Conservation (phyloP, 2,888 invertebrate species). For the Stegophylla sp. region DNA sequence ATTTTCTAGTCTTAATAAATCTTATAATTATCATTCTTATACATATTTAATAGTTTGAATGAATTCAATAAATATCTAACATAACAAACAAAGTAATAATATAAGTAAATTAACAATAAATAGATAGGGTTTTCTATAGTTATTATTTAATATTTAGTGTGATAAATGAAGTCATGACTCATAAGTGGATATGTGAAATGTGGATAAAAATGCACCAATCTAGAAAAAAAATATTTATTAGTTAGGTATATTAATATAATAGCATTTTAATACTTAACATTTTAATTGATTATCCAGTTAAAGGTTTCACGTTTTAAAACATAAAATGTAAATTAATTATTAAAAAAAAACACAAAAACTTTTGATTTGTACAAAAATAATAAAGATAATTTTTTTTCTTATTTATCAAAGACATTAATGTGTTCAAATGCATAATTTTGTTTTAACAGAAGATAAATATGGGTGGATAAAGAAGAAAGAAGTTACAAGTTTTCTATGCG, state of each 20-base stretch:
- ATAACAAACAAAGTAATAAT: constrained; percentile 41
- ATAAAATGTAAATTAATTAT: not conserved
- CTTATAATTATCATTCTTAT: not conserved
- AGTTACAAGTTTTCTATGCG: too few relatives aligned
- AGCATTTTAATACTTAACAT: not conserved
- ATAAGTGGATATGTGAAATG: constrained; percentile 46
- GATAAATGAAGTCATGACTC: not conserved
- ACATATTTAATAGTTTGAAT: constrained; percentile 4
- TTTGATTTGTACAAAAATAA: not conserved
- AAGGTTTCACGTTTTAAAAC: not conserved
- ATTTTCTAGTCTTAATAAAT: constrained; percentile 23
- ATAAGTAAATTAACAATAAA: constrained; percentile 29
- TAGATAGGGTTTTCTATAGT: not conserved
- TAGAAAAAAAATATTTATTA: constrained; percentile 13
- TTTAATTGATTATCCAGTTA: not conserved
- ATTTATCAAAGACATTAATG: too few relatives aligned
- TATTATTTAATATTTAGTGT: constrained; percentile 2
- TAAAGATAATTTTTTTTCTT: not conserved
- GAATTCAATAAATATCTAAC: constrained; percentile 39
- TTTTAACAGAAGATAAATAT: too few relatives aligned
- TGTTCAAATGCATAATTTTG: too few relatives aligned
- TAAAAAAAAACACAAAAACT: too few relatives aligned
- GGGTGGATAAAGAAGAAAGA: too few relatives aligned
- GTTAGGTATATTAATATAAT: not conserved
- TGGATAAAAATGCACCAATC: not conserved